phyloP scores from a whole-genome alignment of 2,113 vertebrate species.

The Pontoporia blainvillei region DNA sequence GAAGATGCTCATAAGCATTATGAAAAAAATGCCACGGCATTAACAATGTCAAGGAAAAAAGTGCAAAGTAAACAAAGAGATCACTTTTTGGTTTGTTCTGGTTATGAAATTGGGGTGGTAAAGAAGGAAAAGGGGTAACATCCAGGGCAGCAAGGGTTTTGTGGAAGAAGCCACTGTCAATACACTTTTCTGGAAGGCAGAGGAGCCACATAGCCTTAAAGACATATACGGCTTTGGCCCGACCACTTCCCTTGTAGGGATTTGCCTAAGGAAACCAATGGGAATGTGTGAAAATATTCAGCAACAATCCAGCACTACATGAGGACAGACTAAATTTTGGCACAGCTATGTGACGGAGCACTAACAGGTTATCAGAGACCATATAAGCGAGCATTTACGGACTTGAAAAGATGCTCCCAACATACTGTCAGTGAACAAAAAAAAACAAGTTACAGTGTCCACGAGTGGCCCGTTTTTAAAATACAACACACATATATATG shows the following conservation, averaged over 20 bases:
- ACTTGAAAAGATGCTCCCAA: neutral
- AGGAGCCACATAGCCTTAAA: neutral
- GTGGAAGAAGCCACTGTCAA: neutral
- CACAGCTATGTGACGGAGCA: neutral
- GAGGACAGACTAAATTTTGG: neutral
- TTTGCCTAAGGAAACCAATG: neutral
- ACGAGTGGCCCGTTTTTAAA: neutral
- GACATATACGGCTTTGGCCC: neutral
- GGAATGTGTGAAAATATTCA: neutral
- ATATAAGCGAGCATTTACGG: neutral
- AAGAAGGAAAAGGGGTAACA: neutral
- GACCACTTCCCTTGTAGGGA: neutral
- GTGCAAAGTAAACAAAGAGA: neutral
- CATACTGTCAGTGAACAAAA: neutral
- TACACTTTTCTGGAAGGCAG: neutral
- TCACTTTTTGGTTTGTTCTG: neutral
- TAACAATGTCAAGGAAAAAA: neutral
- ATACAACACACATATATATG: neutral
- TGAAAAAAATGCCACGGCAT: neutral
- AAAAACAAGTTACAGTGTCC: neutral
- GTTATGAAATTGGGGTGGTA: neutral
- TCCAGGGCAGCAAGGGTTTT: neutral
- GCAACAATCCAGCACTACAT: neutral
- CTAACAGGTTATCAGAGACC: neutral
- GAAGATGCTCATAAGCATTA: neutral